phyloP scores from a whole-genome alignment of 2,113 vertebrate species.

The Semnornis frantzii region DNA sequence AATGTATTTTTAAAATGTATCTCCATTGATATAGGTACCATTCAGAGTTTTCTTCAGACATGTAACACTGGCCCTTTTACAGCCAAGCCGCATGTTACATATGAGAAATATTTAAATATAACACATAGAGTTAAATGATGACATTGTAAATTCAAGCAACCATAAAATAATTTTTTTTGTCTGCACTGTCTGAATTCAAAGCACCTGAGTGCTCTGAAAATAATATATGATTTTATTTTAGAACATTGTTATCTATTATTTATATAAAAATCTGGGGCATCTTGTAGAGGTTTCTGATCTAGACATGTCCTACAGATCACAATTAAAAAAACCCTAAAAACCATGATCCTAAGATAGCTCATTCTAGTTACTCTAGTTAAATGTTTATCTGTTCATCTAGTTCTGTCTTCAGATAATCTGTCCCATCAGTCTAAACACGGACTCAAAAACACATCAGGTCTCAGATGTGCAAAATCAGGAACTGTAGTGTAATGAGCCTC shows the following conservation, averaged over 20 bases:
- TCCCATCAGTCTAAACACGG: neutral
- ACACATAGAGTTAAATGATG: neutral
- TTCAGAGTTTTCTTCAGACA: neutral
- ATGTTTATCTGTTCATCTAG: neutral
- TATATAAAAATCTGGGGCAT: slow-evolving; percentile 30
- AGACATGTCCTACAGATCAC: neutral
- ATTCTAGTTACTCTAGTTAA: neutral
- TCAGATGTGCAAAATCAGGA: neutral
- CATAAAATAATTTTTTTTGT: neutral
- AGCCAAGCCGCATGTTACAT: neutral
- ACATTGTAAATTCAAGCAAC: neutral
- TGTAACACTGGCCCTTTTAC: neutral
- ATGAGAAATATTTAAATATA: neutral
- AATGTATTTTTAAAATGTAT: neutral
- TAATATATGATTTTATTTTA: slow-evolving; percentile 6
- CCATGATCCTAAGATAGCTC: neutral
- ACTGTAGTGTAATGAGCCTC: neutral
- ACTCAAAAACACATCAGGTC: neutral
- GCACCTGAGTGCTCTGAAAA: neutral
- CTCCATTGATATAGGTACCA: neutral
- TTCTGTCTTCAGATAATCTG: neutral
- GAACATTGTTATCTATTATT: slow-evolving; percentile 41
- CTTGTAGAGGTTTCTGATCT: neutral
- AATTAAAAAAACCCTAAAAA: neutral
- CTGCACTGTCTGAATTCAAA: neutral